Conservation (phyloP, 2,113 vertebrate species). For the Lasiurus borealis region DNA sequence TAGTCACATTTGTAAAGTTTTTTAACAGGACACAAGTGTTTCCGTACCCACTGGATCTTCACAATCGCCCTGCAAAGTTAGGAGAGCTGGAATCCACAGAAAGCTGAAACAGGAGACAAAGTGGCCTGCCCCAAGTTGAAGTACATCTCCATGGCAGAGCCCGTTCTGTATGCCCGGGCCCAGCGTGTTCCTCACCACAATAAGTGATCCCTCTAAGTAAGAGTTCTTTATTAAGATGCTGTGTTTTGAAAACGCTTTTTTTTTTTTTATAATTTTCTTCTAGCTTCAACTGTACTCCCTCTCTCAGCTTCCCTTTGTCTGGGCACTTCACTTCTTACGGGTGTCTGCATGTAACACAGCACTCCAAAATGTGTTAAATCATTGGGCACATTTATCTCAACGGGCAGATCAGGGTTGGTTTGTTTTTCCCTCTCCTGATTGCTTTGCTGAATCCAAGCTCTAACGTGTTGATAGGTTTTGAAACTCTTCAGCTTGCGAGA, state of each 20-base stretch:
- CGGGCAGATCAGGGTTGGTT: not conserved
- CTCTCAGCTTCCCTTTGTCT: not conserved
- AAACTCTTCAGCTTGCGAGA: slow-evolving; percentile 32
- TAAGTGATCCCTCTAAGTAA: not conserved
- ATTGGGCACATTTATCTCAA: slow-evolving; percentile 9
- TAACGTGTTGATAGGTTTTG: slow-evolving; percentile 68
- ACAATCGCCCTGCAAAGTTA: not conserved
- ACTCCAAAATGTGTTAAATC: not conserved
- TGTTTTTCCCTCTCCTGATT: not conserved
- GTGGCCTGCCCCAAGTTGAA: not conserved
- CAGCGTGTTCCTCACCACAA: not conserved
- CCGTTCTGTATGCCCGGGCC: not conserved
- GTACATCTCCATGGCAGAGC: not conserved
- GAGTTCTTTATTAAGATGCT: slow-evolving; percentile 21
- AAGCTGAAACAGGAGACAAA: not conserved
- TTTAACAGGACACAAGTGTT: slow-evolving; percentile 2
- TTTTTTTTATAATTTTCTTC: not conserved
- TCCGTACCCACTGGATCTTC: not conserved
- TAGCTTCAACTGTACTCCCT: not conserved
- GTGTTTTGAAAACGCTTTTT: not conserved
- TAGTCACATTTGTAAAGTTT: slow-evolving; percentile 45
- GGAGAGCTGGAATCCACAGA: not conserved
- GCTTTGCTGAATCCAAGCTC: slow-evolving; percentile 50
- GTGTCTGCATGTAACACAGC: not conserved
- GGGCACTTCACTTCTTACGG: not conserved